A percentile compares a stretch with the other conserved stretches of the same genome.
phyloP scores from a whole-genome alignment of 2,888 invertebrate genomes.

The Chymomyza amoena region DNA sequence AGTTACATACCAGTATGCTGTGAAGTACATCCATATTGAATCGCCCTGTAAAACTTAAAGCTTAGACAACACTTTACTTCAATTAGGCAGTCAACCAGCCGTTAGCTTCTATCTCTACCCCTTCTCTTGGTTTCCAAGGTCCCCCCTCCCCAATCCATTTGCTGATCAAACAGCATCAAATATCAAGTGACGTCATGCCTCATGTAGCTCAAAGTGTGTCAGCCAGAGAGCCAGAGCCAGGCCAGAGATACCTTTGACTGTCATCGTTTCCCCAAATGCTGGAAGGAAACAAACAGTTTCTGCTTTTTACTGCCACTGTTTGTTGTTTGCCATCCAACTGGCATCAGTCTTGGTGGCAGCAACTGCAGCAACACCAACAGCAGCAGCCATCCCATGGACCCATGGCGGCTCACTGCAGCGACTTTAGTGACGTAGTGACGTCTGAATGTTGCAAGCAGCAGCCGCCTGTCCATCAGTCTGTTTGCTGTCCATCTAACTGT shows the following conservation, averaged over 20 bases:
- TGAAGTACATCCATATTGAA: too few relatives aligned
- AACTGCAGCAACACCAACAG: background rate
- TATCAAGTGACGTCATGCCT: conserved; percentile 27
- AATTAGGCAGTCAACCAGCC: conserved; percentile 23
- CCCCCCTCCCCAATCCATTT: background rate
- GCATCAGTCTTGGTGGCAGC: conserved; percentile 21
- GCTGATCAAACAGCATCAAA: conserved; percentile 11
- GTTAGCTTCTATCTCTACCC: conserved; percentile 13
- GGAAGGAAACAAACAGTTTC: background rate
- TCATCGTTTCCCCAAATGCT: conserved; percentile 38
- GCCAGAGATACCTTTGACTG: conserved; percentile 57
- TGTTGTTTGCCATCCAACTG: conserved; percentile 43
- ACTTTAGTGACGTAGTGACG: background rate
- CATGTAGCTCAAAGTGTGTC: conserved; percentile 49
- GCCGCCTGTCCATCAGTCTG: conserved; percentile 1
- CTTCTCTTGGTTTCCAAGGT: conserved; percentile 19
- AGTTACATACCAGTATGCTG: too few relatives aligned
- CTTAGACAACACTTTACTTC: conserved; percentile 1
- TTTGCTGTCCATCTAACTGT: conserved; percentile 30
- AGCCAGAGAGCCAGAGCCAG: conserved; percentile 58
- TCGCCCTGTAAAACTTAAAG: background rate
- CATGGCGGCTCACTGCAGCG: background rate
- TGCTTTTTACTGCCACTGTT: conserved; percentile 33
- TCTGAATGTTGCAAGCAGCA: conserved; percentile 1
- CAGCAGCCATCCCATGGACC: background rate